Conservation (phyloP, 2,888 invertebrate genomes). For the Pasiphila rectangulata region DNA sequence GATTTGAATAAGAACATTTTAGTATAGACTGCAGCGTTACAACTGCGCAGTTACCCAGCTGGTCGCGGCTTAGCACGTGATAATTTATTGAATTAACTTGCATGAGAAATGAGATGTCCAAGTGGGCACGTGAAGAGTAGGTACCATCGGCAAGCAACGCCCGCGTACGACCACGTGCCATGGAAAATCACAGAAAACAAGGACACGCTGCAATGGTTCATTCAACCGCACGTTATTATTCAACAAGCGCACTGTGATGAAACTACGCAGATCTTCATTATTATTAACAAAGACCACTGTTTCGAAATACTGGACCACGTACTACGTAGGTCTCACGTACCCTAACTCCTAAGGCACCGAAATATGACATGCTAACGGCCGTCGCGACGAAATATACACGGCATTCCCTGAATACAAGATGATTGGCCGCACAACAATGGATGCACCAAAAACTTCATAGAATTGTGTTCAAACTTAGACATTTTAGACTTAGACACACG, state of each 20-base stretch:
- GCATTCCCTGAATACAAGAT: conserved; percentile 31
- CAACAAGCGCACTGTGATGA: conserved; percentile 76
- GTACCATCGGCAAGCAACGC: conserved; percentile 35
- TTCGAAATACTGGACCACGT: conserved; percentile 68
- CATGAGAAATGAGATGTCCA: conserved; percentile 52
- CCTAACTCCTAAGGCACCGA: conserved; percentile 46
- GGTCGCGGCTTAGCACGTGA: conserved; percentile 43
- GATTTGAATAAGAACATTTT: conserved; percentile 12
- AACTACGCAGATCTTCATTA: conserved; percentile 73
- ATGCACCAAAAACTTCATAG: conserved; percentile 7
- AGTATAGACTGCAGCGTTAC: conserved; percentile 28
- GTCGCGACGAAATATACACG: conserved; percentile 20
- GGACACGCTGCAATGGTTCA: conserved; percentile 79
- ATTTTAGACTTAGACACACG: no score
- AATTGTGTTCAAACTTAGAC: not conserved
- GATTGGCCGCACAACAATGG: conserved; percentile 20
- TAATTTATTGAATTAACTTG: conserved; percentile 54
- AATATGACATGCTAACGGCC: conserved; percentile 39
- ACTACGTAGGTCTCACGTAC: conserved; percentile 52
- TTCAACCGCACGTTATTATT: conserved; percentile 79
- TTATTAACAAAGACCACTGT: conserved; percentile 71
- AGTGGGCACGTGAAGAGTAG: conserved; percentile 44
- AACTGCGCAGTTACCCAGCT: conserved; percentile 51
- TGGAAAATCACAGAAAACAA: conserved; percentile 81
- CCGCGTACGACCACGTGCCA: conserved; percentile 59